Conservation (phyloP, 2,888 invertebrate species). For the Drosophila ustulata region DNA sequence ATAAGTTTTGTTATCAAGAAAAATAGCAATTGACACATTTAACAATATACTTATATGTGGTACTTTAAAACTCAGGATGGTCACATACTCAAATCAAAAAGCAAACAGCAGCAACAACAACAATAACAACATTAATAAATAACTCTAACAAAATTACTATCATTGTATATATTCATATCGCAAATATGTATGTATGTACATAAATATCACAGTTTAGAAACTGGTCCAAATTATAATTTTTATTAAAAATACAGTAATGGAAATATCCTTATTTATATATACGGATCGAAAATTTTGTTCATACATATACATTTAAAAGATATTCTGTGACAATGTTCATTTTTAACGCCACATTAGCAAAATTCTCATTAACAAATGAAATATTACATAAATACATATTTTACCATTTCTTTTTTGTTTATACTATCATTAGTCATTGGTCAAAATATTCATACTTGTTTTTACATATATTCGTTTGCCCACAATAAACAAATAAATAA, state of each 20-base stretch:
- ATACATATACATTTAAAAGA: background rate
- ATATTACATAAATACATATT: background rate
- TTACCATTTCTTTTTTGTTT: no score
- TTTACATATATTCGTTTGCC: no score
- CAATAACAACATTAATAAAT: slow-evolving; percentile 21
- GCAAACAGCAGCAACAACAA: slow-evolving; percentile 24
- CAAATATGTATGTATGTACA: background rate
- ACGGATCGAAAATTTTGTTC: slow-evolving; percentile 7
- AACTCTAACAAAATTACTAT: slow-evolving; percentile 9
- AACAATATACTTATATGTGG: slow-evolving; percentile 1
- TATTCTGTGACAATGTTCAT: background rate
- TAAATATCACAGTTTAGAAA: background rate
- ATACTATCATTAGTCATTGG: no score
- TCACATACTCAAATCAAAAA: slow-evolving; percentile 20
- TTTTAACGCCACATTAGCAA: slow-evolving; percentile 26
- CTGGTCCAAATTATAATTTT: background rate
- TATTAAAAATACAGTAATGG: background rate
- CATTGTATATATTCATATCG: slow-evolving; percentile 6
- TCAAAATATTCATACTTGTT: no score
- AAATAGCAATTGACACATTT: slow-evolving; percentile 6
- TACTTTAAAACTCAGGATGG: slow-evolving; percentile 7
- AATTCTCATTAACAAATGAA: background rate
- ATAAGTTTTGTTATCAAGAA: background rate
- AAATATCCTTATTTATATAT: slow-evolving; percentile 1
- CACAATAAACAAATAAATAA: no score